phyloP scores from a whole-genome alignment of 1,140 invertebrate genomes.

The Acromyrmex charruanus region DNA sequence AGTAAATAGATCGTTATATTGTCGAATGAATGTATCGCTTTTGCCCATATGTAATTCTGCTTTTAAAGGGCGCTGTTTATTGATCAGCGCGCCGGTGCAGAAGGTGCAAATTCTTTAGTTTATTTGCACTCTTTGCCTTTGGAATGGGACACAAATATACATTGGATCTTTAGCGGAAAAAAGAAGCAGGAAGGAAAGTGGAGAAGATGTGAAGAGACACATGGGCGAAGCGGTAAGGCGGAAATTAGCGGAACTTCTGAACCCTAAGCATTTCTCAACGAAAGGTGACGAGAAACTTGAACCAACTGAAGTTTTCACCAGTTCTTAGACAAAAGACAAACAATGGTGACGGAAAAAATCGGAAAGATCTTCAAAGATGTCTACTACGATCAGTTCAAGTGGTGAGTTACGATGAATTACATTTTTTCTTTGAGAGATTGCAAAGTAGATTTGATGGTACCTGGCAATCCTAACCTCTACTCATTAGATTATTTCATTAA shows the following conservation, averaged over 20 bases:
- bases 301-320: not conserved
- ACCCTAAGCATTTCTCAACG: not conserved
- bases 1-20: not conserved
- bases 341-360: not conserved
- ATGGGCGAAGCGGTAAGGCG: not conserved
- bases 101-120: not conserved
- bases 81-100: not conserved
- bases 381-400: constrained; percentile 42
- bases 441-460: not conserved
- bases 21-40: not conserved
- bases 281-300: not conserved
- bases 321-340: constrained; percentile 16
- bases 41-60: not conserved
- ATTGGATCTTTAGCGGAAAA: not conserved
- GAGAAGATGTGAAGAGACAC: not conserved
- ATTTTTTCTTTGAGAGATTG: not conserved
- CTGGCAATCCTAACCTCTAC: constrained; percentile 24
- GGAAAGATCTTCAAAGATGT: constrained; percentile 17
- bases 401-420: not conserved
- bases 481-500: not conserved
- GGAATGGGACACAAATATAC: not conserved
- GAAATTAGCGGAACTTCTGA: not conserved
- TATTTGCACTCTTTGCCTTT: not conserved
- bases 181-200: not conserved
- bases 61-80: constrained; percentile 21